phyloP scores from a whole-genome alignment of 2,113 vertebrate species.

The Amblyornis subalaris region DNA sequence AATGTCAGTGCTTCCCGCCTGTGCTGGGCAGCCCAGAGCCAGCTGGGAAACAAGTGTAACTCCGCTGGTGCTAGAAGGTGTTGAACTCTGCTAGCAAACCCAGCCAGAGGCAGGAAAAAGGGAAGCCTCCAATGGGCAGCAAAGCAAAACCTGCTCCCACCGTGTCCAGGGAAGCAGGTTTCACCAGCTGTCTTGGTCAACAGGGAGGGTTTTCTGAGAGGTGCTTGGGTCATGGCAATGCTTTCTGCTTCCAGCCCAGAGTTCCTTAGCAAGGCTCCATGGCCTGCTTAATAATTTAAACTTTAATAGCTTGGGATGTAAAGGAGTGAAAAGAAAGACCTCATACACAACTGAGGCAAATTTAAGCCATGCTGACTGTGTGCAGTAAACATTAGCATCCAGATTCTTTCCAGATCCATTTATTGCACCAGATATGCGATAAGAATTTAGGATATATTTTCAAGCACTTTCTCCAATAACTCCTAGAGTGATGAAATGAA shows the following conservation, averaged over 20 bases:
- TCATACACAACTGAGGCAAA: neutral
- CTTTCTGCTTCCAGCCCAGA: neutral
- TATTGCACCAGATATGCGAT: neutral
- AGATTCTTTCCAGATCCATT: neutral
- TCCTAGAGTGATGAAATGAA: neutral
- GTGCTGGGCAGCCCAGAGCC: neutral
- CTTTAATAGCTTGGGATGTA: neutral
- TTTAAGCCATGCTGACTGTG: neutral
- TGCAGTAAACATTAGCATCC: neutral
- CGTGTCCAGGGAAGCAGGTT: accelerated
- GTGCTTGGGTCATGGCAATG: accelerated
- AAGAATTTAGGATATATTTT: neutral
- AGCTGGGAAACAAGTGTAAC: neutral
- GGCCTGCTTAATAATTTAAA: neutral
- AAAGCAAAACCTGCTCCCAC: neutral
- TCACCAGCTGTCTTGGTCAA: neutral
- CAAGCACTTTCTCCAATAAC: neutral
- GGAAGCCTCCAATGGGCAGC: accelerated
- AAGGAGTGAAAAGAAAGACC: neutral
- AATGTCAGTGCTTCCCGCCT: neutral
- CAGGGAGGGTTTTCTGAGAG: neutral
- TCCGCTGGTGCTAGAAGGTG: neutral
- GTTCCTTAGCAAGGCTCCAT: neutral
- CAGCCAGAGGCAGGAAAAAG: neutral
- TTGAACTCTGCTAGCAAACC: neutral